A percentile compares a stretch with the other conserved stretches of the same genome.
Evolutionary conservation across 1,140 invertebrate genomes (phyloP).

Genomic region (Atopsyche davidsoni): DNA sequence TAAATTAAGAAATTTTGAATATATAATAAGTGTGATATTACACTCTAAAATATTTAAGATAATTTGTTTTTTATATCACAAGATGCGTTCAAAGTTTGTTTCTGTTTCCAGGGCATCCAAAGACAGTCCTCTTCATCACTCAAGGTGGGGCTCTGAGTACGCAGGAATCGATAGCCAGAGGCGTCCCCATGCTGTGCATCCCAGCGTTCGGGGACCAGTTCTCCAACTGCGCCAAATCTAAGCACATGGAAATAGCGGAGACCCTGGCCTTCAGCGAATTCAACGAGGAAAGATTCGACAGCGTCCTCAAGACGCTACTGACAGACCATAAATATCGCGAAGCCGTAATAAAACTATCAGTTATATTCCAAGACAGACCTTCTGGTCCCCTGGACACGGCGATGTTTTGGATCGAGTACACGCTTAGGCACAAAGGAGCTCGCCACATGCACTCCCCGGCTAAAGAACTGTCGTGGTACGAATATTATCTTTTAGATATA

Average conservation of each 20-base stretch:
- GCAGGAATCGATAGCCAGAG: constrained; percentile 56
- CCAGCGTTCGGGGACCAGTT: constrained; percentile 59
- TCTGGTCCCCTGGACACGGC: constrained; percentile 38
- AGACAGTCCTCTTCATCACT: background rate
- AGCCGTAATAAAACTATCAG: constrained; percentile 14
- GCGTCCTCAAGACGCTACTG: constrained; percentile 35
- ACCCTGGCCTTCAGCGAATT: constrained; percentile 37
- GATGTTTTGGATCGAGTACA: constrained; percentile 43
- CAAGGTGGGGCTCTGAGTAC: constrained; percentile 41
- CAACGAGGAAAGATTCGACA: constrained; percentile 33
- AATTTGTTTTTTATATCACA: no score
- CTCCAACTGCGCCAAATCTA: constrained; percentile 40
- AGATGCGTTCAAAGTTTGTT: no score
- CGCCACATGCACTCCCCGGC: constrained; percentile 36
- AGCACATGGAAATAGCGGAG: constrained; percentile 36
- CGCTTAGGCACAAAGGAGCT: constrained; percentile 42
- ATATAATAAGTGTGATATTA: no score
- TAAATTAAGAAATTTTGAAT: no score
- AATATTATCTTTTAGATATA: constrained; percentile 34
- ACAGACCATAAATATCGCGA: constrained; percentile 34
- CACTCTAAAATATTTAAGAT: no score
- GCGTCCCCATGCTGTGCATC: constrained; percentile 56
- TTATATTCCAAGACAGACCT: constrained; percentile 32
- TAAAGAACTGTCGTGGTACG: constrained; percentile 30
- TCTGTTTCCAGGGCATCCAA: background rate